phyloP scores from a whole-genome alignment of 2,797 vertebrate species.

The Gephyroberyx darwinii region DNA sequence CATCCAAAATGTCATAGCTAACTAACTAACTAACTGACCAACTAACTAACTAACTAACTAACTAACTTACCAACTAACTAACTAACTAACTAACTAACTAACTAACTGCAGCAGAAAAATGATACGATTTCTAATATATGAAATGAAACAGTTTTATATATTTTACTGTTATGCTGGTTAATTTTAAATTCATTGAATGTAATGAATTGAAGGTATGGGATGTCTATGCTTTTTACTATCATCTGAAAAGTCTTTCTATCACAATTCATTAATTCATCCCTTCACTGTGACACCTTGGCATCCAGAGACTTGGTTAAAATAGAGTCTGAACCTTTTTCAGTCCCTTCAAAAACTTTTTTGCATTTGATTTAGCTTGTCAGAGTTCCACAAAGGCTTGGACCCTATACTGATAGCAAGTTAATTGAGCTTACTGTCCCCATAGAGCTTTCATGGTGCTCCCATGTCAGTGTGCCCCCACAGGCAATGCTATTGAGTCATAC shows the following conservation, averaged over 20 bases:
- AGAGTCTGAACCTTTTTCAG: background rate
- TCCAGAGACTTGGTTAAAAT: background rate
- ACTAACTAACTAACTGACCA: no score
- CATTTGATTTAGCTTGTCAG: background rate
- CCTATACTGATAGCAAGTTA: slow-evolving; percentile 29
- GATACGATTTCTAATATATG: no score
- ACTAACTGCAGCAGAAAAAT: no score
- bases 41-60: no score
- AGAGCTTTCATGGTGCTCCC: slow-evolving; percentile 13
- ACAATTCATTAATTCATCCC: background rate
- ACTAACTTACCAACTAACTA: no score
- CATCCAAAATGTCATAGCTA: no score
- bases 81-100: no score
- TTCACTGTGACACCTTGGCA: background rate
- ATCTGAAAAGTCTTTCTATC: background rate
- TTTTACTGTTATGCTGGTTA: no score
- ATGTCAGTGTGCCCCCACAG: background rate
- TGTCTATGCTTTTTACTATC: background rate
- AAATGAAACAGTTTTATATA: no score
- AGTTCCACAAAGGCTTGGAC: slow-evolving; percentile 13
- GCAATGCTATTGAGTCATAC: background rate
- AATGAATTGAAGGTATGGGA: no score
- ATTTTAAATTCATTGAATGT: no score
- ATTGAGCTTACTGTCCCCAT: slow-evolving; percentile 20
- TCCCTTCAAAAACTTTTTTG: background rate